These are phyloP conservation scores for Puntigrus tetrazona DNA, from an alignment of 2,113 vertebrate genomes.

Conservation along the genomic window DNA sequence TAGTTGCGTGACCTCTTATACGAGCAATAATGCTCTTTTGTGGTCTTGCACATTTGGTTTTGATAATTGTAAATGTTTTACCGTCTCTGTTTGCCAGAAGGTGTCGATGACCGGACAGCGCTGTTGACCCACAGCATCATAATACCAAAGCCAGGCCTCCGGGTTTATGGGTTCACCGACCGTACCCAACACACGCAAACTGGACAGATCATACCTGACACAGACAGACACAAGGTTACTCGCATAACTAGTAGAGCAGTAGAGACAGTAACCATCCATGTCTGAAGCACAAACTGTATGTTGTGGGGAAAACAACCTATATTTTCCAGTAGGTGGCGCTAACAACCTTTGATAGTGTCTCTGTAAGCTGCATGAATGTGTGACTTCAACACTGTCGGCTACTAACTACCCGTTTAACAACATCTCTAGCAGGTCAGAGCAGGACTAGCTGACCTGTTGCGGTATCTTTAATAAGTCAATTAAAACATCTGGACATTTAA, in stretches of 20 bases:
- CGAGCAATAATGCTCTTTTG: neutral
- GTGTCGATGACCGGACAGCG: slow-evolving; percentile 81
- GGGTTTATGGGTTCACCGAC: slow-evolving; percentile 84
- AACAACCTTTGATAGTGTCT: neutral
- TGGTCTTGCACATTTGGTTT: neutral
- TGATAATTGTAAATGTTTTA: slow-evolving; percentile 53
- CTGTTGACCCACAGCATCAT: slow-evolving; percentile 74
- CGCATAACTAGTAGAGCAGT: neutral
- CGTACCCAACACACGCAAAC: slow-evolving; percentile 77
- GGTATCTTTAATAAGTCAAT: neutral
- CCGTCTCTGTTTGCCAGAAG: slow-evolving; percentile 85
- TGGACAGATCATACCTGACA: slow-evolving; percentile 76
- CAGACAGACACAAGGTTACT: neutral
- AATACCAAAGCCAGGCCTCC: slow-evolving; percentile 82
- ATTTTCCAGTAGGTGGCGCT: slow-evolving; percentile 1
- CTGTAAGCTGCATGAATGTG: neutral
- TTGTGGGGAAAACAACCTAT: neutral
- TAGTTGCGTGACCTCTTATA: neutral
- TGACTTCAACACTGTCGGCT: neutral
- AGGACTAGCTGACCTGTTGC: neutral
- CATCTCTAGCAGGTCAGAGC: neutral
- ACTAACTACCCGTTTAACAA: neutral
- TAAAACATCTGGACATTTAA: neutral
- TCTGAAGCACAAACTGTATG: neutral
- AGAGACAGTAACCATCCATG: too few relatives aligned